A percentile compares a stretch with the other conserved stretches of the same genome.
Conservation (phyloP, 2,113 vertebrate genomes). For the Theristicus caerulescens region DNA sequence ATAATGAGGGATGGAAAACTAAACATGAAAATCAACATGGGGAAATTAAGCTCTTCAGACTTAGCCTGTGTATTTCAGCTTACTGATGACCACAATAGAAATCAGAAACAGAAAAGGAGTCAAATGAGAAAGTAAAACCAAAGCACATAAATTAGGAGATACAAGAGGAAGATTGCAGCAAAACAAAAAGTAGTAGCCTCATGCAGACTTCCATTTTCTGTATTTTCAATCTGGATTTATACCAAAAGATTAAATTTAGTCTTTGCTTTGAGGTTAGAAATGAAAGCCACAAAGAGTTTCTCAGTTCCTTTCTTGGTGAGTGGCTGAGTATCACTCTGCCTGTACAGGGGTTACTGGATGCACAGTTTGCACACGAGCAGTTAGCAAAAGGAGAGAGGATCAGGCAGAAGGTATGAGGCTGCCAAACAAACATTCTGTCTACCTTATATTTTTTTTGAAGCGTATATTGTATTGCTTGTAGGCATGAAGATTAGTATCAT, state of each 20-base stretch:
- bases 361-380: rapidly evolving
- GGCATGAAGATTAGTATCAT: not conserved
- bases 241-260: not conserved
- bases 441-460: not conserved
- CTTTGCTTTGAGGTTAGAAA: not conserved
- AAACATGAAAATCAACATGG: not conserved
- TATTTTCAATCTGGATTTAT: not conserved
- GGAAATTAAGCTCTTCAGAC: not conserved
- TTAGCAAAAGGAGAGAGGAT: not conserved
- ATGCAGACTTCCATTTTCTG: not conserved
- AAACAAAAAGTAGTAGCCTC: not conserved
- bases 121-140: not conserved
- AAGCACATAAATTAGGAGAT: not conserved
- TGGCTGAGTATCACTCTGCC: not conserved
- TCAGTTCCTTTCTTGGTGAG: not conserved
- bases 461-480: not conserved
- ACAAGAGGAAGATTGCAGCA: not conserved
- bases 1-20: not conserved
- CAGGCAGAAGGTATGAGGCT: not conserved
- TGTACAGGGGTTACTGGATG: rapidly evolving
- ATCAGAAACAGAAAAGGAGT: not conserved
- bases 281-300: not conserved
- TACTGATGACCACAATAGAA: not conserved
- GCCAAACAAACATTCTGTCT: not conserved
- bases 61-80: not conserved